Conservation (phyloP, 92 coral and sea anemone species). For the Porites divaricata region DNA sequence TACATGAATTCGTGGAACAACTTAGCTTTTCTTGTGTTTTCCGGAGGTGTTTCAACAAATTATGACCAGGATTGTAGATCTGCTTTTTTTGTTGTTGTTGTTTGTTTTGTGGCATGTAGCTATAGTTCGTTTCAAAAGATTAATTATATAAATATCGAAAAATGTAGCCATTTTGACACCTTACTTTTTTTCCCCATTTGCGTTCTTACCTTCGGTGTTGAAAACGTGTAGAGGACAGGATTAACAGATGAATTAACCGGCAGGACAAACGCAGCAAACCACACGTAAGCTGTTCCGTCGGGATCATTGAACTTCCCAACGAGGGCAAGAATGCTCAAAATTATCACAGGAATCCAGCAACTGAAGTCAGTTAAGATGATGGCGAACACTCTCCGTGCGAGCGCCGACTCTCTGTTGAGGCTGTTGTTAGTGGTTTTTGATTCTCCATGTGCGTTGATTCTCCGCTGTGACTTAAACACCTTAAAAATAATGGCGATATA, state of each 20-base stretch:
- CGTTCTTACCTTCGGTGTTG: conserved; percentile 33
- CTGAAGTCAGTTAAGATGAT: conserved; percentile 53
- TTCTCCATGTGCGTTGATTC: conserved; percentile 23
- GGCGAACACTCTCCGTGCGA: conserved; percentile 48
- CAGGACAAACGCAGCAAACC: conserved; percentile 69
- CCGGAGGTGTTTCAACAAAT: no score
- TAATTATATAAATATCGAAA: no score
- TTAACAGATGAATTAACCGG: conserved; percentile 60
- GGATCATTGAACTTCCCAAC: conserved; percentile 47
- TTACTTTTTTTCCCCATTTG: neutral
- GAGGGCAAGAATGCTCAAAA: conserved; percentile 44
- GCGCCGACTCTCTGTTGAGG: conserved; percentile 37
- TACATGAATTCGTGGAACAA: no score
- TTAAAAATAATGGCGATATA: conserved; percentile 44
- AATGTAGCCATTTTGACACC: neutral
- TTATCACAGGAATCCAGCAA: conserved; percentile 66
- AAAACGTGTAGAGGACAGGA: conserved; percentile 63
- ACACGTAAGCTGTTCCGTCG: conserved; percentile 37
- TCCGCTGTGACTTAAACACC: conserved; percentile 19
- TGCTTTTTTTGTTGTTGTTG: no score
- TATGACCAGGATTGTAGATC: no score
- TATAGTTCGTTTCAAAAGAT: neutral
- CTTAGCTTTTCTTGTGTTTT: no score
- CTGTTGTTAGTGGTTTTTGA: neutral
- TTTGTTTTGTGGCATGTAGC: no score